Conservation (phyloP, 2,113 vertebrate species). For the Suricata suricatta region DNA sequence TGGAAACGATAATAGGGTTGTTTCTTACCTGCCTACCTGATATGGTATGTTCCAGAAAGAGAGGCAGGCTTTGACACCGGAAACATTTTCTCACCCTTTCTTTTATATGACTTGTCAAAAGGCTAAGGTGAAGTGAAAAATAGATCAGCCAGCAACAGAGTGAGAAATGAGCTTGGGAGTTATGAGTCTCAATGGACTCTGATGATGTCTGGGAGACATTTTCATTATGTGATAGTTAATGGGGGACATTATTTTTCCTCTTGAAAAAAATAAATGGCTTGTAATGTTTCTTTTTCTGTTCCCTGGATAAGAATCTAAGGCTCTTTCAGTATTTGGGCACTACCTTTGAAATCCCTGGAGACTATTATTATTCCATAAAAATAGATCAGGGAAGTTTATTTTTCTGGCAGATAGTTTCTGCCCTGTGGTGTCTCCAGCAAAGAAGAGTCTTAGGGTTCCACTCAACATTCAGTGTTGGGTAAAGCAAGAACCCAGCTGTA, state of each 20-base stretch:
- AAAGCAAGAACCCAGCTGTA: neutral
- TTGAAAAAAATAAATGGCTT: neutral
- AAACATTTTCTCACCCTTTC: constrained; percentile 49
- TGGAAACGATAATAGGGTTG: constrained; percentile 48
- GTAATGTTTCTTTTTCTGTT: neutral
- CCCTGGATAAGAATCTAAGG: neutral
- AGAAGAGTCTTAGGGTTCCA: neutral
- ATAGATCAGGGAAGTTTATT: neutral
- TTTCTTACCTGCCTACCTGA: constrained; percentile 62
- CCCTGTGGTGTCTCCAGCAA: neutral
- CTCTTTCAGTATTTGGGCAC: neutral
- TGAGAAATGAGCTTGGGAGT: constrained; percentile 55
- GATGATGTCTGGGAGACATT: constrained; percentile 58
- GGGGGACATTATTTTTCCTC: neutral
- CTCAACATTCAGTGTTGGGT: neutral
- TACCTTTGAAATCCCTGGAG: neutral
- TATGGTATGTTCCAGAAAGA: constrained; percentile 31
- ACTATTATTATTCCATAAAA: neutral
- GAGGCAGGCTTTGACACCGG: constrained; percentile 37
- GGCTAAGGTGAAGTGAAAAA: constrained; percentile 73
- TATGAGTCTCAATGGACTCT: constrained; percentile 37
- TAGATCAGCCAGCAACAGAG: neutral
- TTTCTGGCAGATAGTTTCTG: neutral
- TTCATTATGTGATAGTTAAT: constrained; percentile 59
- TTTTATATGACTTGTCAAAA: constrained; percentile 77